Percentiles rank a stretch among this genome's conserved stretches.
Conservation (phyloP, 1,140 invertebrate genomes). For the Bathynomus jamesi region DNA sequence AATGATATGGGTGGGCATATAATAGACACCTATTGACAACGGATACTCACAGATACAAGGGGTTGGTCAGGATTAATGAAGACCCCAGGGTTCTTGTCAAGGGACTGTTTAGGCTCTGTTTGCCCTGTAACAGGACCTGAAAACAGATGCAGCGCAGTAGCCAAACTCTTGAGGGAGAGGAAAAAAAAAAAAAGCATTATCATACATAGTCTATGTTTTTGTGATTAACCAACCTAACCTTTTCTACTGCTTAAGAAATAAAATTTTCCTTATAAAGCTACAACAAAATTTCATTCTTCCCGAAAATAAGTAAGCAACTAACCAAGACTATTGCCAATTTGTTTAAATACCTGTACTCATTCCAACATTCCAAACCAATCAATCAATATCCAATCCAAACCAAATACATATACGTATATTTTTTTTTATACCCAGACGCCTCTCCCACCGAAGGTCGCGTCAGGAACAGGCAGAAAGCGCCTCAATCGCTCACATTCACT, state of each 20-base stretch:
- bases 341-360: too few relatives aligned
- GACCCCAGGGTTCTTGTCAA: slow-evolving; percentile 88
- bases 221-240: neutral
- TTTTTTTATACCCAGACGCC: too few relatives aligned
- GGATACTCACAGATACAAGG: slow-evolving; percentile 69
- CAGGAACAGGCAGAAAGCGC: too few relatives aligned
- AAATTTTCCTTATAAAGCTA: neutral
- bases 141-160: slow-evolving; percentile 45
- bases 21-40: too few relatives aligned
- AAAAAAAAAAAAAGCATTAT: neutral
- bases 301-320: too few relatives aligned
- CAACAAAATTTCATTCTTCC: neutral
- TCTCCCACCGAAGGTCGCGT: too few relatives aligned
- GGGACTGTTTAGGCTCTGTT: slow-evolving; percentile 65
- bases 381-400: too few relatives aligned
- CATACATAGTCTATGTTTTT: neutral
- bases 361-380: too few relatives aligned
- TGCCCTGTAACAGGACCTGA: slow-evolving; percentile 71
- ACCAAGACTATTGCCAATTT: too few relatives aligned
- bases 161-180: slow-evolving; percentile 40
- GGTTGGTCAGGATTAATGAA: slow-evolving; percentile 95
- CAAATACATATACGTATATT: too few relatives aligned
- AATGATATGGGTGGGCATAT: too few relatives aligned
- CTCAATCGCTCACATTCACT: too few relatives aligned
- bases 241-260: neutral